phyloP scores from a whole-genome alignment of 2,113 vertebrate genomes.

The Megaceryle torquata region DNA sequence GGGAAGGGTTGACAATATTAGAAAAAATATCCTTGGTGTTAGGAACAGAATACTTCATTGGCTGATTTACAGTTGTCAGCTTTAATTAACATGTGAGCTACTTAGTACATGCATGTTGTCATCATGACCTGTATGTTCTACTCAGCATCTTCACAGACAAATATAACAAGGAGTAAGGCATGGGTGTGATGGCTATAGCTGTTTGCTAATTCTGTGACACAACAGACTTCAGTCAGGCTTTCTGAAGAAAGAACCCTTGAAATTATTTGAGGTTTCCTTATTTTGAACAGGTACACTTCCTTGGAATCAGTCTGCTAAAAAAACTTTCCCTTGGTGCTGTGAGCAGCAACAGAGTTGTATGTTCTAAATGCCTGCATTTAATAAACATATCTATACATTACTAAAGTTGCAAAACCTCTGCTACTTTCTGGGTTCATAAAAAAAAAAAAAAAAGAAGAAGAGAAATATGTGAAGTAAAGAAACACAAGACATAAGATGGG shows the following conservation, averaged over 20 bases:
- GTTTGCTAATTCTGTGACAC: not conserved
- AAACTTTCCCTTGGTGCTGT: not conserved
- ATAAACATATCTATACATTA: not conserved
- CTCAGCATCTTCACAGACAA: not conserved
- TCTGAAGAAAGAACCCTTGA: not conserved
- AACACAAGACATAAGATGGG: not conserved
- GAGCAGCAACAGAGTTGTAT: not conserved
- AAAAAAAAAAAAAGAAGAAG: not conserved
- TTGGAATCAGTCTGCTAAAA: not conserved
- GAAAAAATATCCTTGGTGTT: not conserved
- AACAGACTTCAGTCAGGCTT: not conserved
- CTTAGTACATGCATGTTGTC: not conserved
- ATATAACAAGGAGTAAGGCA: not conserved
- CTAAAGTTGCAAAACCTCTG: not conserved
- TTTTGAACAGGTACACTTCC: not conserved
- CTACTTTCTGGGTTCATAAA: not conserved
- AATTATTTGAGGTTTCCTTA: not conserved
- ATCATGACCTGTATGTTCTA: not conserved
- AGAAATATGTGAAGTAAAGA: not conserved
- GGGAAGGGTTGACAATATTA: not conserved
- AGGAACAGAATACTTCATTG: not conserved
- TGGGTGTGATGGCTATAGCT: not conserved
- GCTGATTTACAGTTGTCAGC: not conserved
- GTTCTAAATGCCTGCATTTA: not conserved
- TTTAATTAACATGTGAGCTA: not conserved